phyloP scores from a whole-genome alignment of 2,797 vertebrate species.

The Phalanger gymnotis region DNA sequence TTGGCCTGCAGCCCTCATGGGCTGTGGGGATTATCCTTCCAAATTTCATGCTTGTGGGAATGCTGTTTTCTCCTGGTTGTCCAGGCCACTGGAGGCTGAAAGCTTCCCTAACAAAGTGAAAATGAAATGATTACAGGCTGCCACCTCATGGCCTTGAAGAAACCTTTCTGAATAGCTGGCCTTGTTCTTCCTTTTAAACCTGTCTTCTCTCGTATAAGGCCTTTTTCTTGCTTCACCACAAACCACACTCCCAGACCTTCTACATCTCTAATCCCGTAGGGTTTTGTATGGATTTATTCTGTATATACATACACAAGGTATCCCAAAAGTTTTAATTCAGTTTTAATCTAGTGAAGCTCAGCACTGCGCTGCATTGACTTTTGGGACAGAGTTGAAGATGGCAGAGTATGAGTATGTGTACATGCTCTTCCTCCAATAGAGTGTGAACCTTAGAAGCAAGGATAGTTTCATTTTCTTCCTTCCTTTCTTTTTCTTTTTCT shows the following conservation, averaged over 20 bases:
- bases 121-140: constrained; percentile 1
- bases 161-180: not conserved
- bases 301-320: not conserved
- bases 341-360: not conserved
- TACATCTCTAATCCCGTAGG: not conserved
- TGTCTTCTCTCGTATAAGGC: not conserved
- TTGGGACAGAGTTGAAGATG: not conserved
- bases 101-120: not conserved
- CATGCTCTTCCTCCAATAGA: not conserved
- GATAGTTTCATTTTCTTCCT: not conserved
- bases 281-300: not conserved
- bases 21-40: not conserved
- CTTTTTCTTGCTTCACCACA: not conserved
- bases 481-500: no score
- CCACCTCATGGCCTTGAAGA: constrained; percentile 6
- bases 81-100: not conserved
- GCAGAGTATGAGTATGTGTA: not conserved
- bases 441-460: not conserved
- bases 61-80: not conserved
- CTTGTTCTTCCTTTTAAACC: not conserved
- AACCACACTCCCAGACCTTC: not conserved
- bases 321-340: not conserved
- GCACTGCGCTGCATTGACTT: not conserved
- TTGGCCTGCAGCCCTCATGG: not conserved
- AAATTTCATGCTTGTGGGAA: not conserved